These are phyloP conservation scores for Spinibarbus caldwelli DNA, from an alignment of 2,797 vertebrate genomes.

Conservation along the genomic window DNA sequence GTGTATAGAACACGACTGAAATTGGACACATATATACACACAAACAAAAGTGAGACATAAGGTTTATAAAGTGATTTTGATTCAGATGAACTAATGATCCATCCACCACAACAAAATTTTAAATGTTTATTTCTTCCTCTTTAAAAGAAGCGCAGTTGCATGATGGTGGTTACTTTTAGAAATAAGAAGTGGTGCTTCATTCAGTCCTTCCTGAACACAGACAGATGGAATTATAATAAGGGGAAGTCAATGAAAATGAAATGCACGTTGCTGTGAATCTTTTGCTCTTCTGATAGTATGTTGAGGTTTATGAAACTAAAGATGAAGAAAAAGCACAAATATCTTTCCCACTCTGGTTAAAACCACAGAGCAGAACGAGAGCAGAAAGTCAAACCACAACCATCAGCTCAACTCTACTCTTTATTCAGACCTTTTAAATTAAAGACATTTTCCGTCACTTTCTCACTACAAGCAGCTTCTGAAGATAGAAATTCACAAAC, in stretches of 20 bases:
- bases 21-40: too few relatives aligned
- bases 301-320: background rate
- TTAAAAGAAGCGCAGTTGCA: background rate
- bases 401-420: background rate
- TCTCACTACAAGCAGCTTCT: background rate
- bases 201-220: background rate
- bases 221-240: background rate
- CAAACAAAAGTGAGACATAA: background rate
- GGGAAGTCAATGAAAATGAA: background rate
- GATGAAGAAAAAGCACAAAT: background rate
- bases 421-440: background rate
- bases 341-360: background rate
- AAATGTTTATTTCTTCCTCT: background rate
- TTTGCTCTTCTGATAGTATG: background rate
- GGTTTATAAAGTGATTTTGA: background rate
- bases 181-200: background rate
- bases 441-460: background rate
- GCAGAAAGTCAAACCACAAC: conserved; percentile 12
- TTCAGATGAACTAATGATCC: background rate
- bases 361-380: background rate
- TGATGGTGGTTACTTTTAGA: background rate
- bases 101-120: background rate
- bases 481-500: background rate
- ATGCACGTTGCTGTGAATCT: too few relatives aligned
- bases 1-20: background rate